Evolutionary conservation across 2,888 invertebrate genomes (phyloP).

Genomic region (Drosophila histrio): DNA sequence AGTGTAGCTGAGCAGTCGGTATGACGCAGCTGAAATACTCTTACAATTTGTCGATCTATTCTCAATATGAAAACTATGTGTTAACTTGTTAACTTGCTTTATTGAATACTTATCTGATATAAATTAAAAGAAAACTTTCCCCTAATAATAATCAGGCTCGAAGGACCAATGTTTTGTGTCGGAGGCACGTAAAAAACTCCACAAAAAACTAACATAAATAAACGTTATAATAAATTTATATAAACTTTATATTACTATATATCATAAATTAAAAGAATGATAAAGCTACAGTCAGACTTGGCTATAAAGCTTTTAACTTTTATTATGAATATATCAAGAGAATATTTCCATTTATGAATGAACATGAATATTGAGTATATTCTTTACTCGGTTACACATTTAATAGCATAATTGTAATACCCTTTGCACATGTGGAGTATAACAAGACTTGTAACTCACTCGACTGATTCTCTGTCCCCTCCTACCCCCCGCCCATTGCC

Average conservation of each 20-base stretch:
- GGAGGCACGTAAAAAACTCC: too few relatives aligned
- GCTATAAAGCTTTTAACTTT: background rate
- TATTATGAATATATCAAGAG: too few relatives aligned
- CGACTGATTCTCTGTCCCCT: conserved; percentile 10
- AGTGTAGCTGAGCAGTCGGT: background rate
- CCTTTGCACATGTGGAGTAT: background rate
- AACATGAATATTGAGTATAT: background rate
- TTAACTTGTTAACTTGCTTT: too few relatives aligned
- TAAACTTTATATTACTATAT: too few relatives aligned
- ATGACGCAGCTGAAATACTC: background rate
- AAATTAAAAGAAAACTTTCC: too few relatives aligned
- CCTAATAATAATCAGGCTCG: too few relatives aligned
- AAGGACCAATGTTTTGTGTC: too few relatives aligned
- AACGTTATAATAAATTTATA: too few relatives aligned
- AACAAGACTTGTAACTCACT: conserved; percentile 64
- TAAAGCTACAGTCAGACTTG: background rate
- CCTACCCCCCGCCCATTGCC: conserved; percentile 9
- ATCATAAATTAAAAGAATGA: too few relatives aligned
- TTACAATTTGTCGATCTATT: background rate
- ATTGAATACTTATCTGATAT: too few relatives aligned
- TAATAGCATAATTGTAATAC: background rate
- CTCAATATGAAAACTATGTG: background rate
- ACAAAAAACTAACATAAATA: too few relatives aligned
- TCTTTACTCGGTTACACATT: background rate
- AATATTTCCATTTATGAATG: background rate